A percentile compares a stretch with the other conserved stretches of the same genome.
phyloP scores from a whole-genome alignment of 2,888 invertebrate genomes.

The Acronicta alni region DNA sequence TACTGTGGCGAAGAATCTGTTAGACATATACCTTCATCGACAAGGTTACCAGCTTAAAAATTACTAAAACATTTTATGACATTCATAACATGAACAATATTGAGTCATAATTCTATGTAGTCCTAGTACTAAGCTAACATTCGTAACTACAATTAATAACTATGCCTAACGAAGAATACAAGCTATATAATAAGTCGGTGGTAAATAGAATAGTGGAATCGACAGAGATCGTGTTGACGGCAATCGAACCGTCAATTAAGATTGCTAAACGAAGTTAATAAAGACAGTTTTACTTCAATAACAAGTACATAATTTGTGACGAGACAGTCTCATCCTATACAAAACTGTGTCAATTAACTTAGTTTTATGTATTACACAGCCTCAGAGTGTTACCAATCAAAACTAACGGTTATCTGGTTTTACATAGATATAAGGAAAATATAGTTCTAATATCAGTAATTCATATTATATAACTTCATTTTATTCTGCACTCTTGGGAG shows the following conservation, averaged over 20 bases:
- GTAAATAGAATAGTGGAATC: slow-evolving; percentile 50
- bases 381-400: slow-evolving; percentile 4
- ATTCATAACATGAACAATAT: slow-evolving; percentile 44
- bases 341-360: slow-evolving; percentile 33
- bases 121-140: slow-evolving; percentile 49
- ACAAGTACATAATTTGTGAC: slow-evolving; percentile 2
- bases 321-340: neutral
- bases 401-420: slow-evolving; percentile 20
- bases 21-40: slow-evolving; percentile 1
- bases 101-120: slow-evolving; percentile 33
- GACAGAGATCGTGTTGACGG: slow-evolving; percentile 49
- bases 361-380: neutral
- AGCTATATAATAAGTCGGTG: slow-evolving; percentile 59
- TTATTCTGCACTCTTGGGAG: neutral
- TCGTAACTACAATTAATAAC: slow-evolving; percentile 50
- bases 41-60: slow-evolving; percentile 14
- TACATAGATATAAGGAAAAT: slow-evolving; percentile 19
- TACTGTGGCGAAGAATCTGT: neutral
- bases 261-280: slow-evolving; percentile 16
- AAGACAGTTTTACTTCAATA: slow-evolving; percentile 27
- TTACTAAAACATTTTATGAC: slow-evolving; percentile 27
- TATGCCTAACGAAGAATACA: slow-evolving; percentile 55
- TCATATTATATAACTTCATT: slow-evolving; percentile 6
- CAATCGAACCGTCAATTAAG: slow-evolving; percentile 23
- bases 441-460: neutral